These are phyloP conservation scores for Allobates femoralis DNA, from an alignment of 2,797 vertebrate genomes.

Conservation along the genomic window DNA sequence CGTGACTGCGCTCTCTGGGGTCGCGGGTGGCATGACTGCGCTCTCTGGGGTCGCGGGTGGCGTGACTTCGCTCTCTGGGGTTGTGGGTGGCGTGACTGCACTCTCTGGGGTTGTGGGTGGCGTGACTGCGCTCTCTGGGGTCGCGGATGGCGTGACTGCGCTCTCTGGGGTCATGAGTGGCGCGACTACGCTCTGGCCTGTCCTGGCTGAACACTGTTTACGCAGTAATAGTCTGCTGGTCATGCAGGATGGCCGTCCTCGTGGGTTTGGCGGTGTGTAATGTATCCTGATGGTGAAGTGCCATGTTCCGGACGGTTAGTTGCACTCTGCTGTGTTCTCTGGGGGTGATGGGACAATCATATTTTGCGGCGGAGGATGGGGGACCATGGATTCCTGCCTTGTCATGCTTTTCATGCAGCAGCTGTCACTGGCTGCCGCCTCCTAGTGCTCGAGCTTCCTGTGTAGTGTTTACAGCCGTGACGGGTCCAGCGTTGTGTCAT, in stretches of 20 bases:
- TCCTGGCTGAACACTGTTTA: not conserved
- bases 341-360: conserved; percentile 23
- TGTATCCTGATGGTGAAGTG: not conserved
- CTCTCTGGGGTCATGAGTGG: not conserved
- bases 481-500: not conserved
- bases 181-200: not conserved
- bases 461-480: conserved; percentile 27
- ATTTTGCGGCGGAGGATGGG: not conserved
- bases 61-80: not conserved
- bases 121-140: not conserved
- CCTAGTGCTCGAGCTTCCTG: not conserved
- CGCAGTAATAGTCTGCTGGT: not conserved
- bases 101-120: not conserved
- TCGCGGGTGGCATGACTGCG: not conserved
- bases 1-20: not conserved
- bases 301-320: not conserved
- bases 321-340: not conserved
- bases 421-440: not conserved
- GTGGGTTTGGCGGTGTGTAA: not conserved
- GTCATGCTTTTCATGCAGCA: conserved; percentile 1
- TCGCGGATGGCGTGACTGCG: not conserved
- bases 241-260: not conserved
- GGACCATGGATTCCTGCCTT: not conserved
- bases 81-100: not conserved
- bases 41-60: not conserved